Evolutionary conservation across 2,113 vertebrate genomes (phyloP).

Genomic region (Neodon shergylaensis): DNA sequence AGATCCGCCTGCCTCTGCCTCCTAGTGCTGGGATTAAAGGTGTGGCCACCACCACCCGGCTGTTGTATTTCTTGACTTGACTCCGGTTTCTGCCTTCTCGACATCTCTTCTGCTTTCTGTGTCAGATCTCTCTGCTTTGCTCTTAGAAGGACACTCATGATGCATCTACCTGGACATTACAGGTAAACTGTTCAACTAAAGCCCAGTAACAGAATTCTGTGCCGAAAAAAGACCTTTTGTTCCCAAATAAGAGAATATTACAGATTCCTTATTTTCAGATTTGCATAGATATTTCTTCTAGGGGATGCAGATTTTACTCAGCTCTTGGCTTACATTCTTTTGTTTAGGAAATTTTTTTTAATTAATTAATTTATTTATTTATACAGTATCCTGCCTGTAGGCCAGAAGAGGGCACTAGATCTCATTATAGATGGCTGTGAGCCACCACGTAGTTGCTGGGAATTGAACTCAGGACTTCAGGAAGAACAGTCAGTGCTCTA

Average conservation of each 20-base stretch:
- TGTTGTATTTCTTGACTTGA: background rate
- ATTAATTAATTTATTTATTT: too few species aligned
- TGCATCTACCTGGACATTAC: background rate
- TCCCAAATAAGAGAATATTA: background rate
- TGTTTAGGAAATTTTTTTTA: background rate
- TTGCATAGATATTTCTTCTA: background rate
- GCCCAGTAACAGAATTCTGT: background rate
- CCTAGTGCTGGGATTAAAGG: background rate
- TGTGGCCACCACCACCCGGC: background rate
- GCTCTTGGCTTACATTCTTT: background rate
- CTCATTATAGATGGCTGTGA: too few species aligned
- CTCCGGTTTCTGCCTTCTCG: background rate
- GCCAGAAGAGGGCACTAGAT: too few species aligned
- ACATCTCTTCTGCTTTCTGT: background rate
- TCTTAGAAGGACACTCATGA: background rate
- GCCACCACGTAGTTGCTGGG: too few species aligned
- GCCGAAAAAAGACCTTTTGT: conserved; percentile 3
- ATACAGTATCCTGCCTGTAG: too few species aligned
- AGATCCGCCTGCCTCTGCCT: background rate
- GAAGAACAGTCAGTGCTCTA: too few species aligned
- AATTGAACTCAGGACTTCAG: too few species aligned
- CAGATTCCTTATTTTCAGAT: background rate
- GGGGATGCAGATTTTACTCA: background rate
- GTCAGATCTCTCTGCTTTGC: background rate
- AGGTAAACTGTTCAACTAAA: background rate